Evolutionary conservation across 2,113 vertebrate species (phyloP), one percentile per base, ranked within the genome.

Genomic region (Machaerirhynchus nigripectus): DNA sequence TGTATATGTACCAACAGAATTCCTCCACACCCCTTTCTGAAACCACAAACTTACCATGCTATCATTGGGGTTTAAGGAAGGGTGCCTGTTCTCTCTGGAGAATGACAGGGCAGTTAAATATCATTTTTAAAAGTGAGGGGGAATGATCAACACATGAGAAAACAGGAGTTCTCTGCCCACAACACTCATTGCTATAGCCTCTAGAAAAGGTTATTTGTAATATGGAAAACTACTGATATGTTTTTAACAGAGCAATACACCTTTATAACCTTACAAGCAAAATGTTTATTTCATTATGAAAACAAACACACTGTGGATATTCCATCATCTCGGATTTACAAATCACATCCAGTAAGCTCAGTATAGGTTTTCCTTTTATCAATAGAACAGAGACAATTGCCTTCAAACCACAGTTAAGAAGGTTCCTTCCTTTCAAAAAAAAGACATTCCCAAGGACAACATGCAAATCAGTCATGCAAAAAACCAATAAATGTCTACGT

Each of bases 41-140:
- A 96, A 83, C 92, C 90, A 92, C 87, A 86, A 39, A 74, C 56
- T 74, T 95, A 80, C 87, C 87, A 24, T 49, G 77, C 53, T 87
- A 57, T 87, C 78, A 0, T 4, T 77, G 83, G 75, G 87, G 85
- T 88, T 96, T 90, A 63, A 88, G 56, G 63, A 94, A 85, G 71
- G 79, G 61, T 90, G 56, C 71, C 55, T 91, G 71, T 15, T 70
- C 90, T 93, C 71, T 67, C 52, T 90, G 39, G 31, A 74, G 90
- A 90, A 88, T 44, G 79, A 87, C 68, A 59, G 37, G 27, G 73
- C 47, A 78, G 71, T 67, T 78, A 65, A 92, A 89, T 50, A 84
- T 61, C 3, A 52, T 33, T 93, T 92, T 92, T 63, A 77, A 75
- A 84, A 63, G 46, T 31, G 55, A 88, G 0, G 2, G 22, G 31